Evolutionary conservation across 2,888 invertebrate genomes (phyloP).

Genomic region (Eilema griseolum): DNA sequence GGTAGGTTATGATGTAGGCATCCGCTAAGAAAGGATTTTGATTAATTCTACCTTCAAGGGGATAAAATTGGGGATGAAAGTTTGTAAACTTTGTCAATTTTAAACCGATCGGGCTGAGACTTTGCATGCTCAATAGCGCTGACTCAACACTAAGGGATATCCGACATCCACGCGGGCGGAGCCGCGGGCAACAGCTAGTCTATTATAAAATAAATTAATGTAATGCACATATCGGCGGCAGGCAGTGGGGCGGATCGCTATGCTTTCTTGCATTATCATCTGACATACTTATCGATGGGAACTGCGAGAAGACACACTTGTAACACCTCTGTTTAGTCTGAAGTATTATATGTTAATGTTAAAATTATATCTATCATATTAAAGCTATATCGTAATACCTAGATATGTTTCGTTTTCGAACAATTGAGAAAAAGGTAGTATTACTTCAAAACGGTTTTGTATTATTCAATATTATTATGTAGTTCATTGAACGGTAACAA

Average conservation of each 20-base stretch:
- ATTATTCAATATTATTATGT: neutral
- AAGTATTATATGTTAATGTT: neutral
- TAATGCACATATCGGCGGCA: neutral
- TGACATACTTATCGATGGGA: neutral
- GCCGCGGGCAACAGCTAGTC: too few species aligned
- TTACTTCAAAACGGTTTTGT: neutral
- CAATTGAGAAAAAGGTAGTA: neutral
- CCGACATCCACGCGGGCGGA: too few species aligned
- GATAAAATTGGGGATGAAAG: too few species aligned
- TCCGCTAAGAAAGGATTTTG: too few species aligned
- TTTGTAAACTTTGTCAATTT: too few species aligned
- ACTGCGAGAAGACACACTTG: neutral
- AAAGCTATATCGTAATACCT: too few species aligned
- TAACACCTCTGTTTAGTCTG: neutral
- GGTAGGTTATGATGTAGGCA: too few species aligned
- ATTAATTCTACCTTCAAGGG: too few species aligned
- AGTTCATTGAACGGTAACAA: neutral
- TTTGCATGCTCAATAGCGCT: too few species aligned
- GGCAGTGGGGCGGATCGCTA: slow-evolving; percentile 1
- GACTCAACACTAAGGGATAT: too few species aligned
- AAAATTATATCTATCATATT: neutral
- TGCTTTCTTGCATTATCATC: neutral
- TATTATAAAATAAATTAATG: neutral
- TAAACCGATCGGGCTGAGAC: too few species aligned
- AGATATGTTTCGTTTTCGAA: neutral